Evolutionary conservation across 2,888 invertebrate species (phyloP).

Genomic region (Ormyrus labotus): DNA sequence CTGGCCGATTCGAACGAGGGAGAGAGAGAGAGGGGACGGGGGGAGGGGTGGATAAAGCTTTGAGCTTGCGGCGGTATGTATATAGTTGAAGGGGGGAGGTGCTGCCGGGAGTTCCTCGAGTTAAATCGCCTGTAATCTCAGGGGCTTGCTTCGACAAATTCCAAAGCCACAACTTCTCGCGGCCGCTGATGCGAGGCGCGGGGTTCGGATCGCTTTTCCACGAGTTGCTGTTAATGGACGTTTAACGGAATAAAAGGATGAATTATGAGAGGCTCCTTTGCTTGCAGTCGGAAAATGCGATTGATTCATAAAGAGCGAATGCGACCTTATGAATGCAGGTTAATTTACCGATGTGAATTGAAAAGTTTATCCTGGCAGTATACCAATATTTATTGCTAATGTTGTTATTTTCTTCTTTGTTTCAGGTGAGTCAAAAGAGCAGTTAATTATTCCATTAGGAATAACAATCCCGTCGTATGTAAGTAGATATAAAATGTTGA

Average conservation of each 20-base stretch:
- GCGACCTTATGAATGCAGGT: no score
- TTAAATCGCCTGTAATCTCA: constrained; percentile 43
- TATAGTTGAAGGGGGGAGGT: no score
- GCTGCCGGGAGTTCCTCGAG: constrained; percentile 14
- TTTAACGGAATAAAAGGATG: no score
- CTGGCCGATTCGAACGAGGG: not conserved
- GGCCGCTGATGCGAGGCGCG: no score
- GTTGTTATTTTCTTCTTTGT: constrained; percentile 22
- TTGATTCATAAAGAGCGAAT: no score
- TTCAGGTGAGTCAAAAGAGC: constrained; percentile 31
- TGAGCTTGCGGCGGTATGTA: no score
- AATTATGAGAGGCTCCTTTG: no score
- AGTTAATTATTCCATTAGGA: not conserved
- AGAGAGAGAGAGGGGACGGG: not conserved
- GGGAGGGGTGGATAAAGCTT: not conserved
- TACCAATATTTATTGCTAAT: not conserved
- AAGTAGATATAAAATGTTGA: constrained; percentile 4
- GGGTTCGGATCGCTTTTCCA: no score
- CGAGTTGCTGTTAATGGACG: no score
- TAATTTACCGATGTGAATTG: no score
- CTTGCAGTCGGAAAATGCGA: no score
- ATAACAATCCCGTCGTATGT: not conserved
- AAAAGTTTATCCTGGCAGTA: no score
- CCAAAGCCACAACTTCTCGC: constrained; percentile 29
- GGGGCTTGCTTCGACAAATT: constrained; percentile 40